A percentile compares a stretch with the other conserved stretches of the same genome.
Evolutionary conservation across 1,140 invertebrate genomes (phyloP).

Genomic region (Glossosoma conforme): DNA sequence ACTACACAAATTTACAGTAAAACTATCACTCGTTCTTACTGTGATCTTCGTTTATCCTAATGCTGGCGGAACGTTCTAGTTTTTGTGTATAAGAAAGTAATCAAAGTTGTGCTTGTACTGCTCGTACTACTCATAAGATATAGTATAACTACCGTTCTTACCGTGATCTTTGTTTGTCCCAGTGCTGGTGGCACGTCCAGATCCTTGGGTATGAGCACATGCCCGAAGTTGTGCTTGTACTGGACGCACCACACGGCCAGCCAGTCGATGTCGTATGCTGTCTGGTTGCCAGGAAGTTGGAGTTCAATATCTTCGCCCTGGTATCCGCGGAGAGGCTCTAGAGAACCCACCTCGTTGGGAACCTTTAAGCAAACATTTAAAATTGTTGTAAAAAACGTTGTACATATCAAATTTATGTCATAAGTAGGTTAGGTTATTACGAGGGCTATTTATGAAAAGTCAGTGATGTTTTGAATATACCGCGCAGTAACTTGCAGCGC

Average conservation of each 20-base stretch:
- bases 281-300: slow-evolving; percentile 76
- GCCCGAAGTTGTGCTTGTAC: slow-evolving; percentile 85
- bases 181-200: slow-evolving; percentile 84
- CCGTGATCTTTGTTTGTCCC: slow-evolving; percentile 83
- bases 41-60: too few relatives aligned
- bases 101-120: too few relatives aligned
- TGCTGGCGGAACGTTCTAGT: too few relatives aligned
- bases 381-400: slow-evolving; percentile 23
- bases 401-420: slow-evolving; percentile 19
- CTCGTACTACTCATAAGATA: too few relatives aligned
- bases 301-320: slow-evolving; percentile 88
- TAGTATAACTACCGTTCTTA: too few relatives aligned
- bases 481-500: background rate
- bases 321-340: slow-evolving; percentile 74
- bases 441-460: too few relatives aligned
- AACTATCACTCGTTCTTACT: too few relatives aligned
- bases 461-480: too few relatives aligned
- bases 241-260: slow-evolving; percentile 84
- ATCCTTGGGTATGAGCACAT: slow-evolving; percentile 82
- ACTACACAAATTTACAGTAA: too few relatives aligned
- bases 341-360: slow-evolving; percentile 80
- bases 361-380: slow-evolving; percentile 58
- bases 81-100: too few relatives aligned
- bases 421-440: too few relatives aligned
- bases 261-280: slow-evolving; percentile 90